Evolutionary conservation across 2,888 invertebrate genomes (phyloP).

Genomic region (Drosophila algonquin): DNA sequence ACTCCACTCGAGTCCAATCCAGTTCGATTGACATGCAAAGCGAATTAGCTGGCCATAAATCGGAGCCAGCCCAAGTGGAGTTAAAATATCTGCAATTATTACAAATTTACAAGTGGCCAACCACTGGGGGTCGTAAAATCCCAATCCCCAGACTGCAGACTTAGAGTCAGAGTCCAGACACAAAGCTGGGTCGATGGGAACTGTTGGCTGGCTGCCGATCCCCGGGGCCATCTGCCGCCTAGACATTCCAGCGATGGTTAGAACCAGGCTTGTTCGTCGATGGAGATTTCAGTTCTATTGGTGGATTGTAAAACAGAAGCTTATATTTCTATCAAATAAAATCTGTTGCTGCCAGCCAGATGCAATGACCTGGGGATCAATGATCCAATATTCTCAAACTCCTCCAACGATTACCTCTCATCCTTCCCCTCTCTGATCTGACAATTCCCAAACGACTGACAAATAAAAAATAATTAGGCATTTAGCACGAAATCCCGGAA

Average conservation of each 20-base stretch:
- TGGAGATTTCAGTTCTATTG: not conserved
- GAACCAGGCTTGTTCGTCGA: too few relatives aligned
- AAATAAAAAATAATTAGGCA: conserved; percentile 49
- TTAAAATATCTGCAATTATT: conserved; percentile 52
- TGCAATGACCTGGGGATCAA: not conserved
- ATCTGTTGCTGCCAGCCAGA: too few relatives aligned
- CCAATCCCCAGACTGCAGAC: not conserved
- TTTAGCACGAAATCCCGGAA: conserved; percentile 36
- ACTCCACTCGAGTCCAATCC: not conserved
- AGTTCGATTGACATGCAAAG: conserved; percentile 74
- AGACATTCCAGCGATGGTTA: not conserved
- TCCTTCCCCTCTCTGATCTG: not conserved
- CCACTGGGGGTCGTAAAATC: conserved; percentile 29
- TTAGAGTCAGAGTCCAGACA: too few relatives aligned
- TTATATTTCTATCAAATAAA: too few relatives aligned
- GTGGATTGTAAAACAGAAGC: too few relatives aligned
- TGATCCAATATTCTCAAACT: not conserved
- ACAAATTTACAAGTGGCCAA: conserved; percentile 49
- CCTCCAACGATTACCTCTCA: not conserved
- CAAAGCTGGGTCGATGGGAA: conserved; percentile 12
- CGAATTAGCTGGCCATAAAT: conserved; percentile 74
- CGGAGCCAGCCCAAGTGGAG: conserved; percentile 30
- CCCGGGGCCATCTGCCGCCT: not conserved
- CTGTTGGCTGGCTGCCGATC: not conserved
- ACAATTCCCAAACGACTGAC: conserved; percentile 27